A percentile compares a stretch with the other conserved stretches of the same genome.
phyloP scores from a whole-genome alignment of 2,113 vertebrate genomes.

The Oreotrochilus melanogaster region DNA sequence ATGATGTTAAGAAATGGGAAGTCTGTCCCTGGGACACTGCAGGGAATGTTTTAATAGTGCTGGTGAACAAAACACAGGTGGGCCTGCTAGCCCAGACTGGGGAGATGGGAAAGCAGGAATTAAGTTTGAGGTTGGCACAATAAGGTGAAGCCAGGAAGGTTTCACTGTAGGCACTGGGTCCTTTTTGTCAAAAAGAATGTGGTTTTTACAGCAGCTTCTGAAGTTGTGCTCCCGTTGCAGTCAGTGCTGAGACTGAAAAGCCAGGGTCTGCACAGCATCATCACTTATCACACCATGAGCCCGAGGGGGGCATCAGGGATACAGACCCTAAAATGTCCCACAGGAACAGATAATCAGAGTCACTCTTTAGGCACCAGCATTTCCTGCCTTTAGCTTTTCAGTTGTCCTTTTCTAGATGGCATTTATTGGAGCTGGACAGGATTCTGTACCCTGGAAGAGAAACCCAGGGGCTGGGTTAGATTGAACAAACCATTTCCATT shows the following conservation, averaged over 20 bases:
- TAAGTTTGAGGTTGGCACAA: not conserved
- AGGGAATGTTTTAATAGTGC: not conserved
- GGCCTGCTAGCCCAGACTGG: not conserved
- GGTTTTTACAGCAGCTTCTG: not conserved
- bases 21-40: no score
- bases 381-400: not conserved
- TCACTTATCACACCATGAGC: not conserved
- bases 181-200: not conserved
- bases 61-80: not conserved
- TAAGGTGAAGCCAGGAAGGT: not conserved
- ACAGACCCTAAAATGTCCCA: no score
- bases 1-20: not conserved
- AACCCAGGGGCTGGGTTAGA: not conserved
- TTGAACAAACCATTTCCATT: not conserved
- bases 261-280: not conserved
- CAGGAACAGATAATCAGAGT: not conserved
- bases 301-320: not conserved
- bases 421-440: not conserved
- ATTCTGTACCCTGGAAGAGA: not conserved
- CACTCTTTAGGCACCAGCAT: not conserved
- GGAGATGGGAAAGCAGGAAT: not conserved
- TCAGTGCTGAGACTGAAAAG: not conserved
- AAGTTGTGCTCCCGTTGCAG: not conserved
- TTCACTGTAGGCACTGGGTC: accelerated
- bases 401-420: not conserved